Base-by-base conservation (phyloP, 2,113 vertebrate genomes). In the Ameiurus melas region DNA sequence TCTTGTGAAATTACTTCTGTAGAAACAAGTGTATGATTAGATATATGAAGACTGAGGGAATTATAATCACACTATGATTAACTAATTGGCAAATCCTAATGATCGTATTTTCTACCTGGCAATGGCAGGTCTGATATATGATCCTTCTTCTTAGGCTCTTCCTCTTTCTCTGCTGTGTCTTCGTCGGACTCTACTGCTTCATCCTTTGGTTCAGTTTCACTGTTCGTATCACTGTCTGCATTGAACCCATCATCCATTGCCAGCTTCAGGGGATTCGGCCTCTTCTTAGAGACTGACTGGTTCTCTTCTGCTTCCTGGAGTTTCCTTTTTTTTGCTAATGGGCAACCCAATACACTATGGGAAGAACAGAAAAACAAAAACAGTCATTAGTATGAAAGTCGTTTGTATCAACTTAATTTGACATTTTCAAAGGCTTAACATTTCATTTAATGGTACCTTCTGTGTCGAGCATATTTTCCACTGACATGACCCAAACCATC, bases 271-370 rank as follows among this genome's bases (percentile, higher is more conserved):
- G 97, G 95, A 4, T 96, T 97, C n/a, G 95, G 95, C 93, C 96
- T 98, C 92, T 96, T 97, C 92, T 98, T 98, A 0, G 96, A 95
- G 84, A 94, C 91, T 87, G 96, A 95, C 90, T 97, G 97, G 90
- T 95, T 94, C 84, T 96, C 94, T 75, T 95, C 97, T 0, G 95
- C 93, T 36, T 97, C 97, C 88, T 98, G 97, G 68, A 98, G 95
- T 93, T 98, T 99, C 94, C 98, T 97, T 92, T 98, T 99, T 96
- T 98, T 98, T 83, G 98, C 97, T 10, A 98, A 95, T 1, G 98
- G 98, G 92, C 98, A 99, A 90, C 97, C 98, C 90, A 98, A 96
- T 71, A 96, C 94, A 89, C 97, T 99, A 87, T 77, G 55, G n/a
- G 30, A 78, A 4, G 25, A n/a, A 47, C 5, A 33, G 7, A 71